Conservation (phyloP, 2,113 vertebrate species). For the Catharus minimus region DNA sequence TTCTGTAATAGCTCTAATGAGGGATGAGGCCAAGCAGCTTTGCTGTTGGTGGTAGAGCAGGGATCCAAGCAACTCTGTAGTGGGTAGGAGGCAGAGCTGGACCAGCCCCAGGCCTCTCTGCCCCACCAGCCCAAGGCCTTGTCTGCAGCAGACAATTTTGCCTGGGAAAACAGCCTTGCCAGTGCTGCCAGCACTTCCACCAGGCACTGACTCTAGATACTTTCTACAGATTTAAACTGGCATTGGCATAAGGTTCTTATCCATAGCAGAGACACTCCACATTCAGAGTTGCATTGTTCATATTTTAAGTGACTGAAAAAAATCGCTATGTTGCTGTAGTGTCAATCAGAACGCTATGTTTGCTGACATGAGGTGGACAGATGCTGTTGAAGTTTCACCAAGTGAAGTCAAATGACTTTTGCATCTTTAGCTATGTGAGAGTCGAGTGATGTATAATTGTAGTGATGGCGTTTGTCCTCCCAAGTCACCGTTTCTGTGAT, state of each 20-base stretch:
- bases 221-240: neutral
- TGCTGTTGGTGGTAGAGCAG: neutral
- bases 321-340: neutral
- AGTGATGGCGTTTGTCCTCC: neutral
- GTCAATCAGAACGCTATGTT: neutral
- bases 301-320: neutral
- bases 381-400: neutral
- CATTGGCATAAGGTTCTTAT: neutral
- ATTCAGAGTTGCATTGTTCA: neutral
- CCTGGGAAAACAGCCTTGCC: neutral
- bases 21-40: neutral
- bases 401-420: neutral
- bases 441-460: neutral
- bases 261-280: neutral
- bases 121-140: neutral
- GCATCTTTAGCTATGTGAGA: neutral
- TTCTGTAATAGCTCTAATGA: neutral
- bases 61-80: neutral
- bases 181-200: neutral
- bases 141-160: neutral
- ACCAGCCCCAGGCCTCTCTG: neutral
- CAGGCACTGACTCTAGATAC: too few relatives aligned
- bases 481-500: rapidly evolving
- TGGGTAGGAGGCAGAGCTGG: neutral
- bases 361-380: neutral